Percentiles rank a stretch among this genome's conserved stretches.
Conservation (phyloP, 2,888 invertebrate genomes). For the Serripes groenlandicus region DNA sequence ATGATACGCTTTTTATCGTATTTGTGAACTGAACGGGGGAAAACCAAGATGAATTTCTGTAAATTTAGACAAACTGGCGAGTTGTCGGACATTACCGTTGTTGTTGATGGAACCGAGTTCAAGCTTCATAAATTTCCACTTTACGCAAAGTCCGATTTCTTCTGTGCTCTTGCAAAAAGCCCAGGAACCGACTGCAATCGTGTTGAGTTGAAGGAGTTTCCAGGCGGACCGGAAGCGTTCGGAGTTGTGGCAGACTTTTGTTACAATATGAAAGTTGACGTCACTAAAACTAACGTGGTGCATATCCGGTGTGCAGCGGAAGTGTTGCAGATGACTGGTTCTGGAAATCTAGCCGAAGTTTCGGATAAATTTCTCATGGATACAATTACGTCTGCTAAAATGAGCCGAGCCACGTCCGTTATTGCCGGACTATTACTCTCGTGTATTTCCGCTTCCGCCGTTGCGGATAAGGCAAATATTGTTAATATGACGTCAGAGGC, state of each 20-base stretch:
- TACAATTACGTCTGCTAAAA: constrained; percentile 81
- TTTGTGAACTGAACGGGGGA: background rate
- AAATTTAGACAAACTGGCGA: constrained; percentile 84
- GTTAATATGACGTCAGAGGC: constrained; percentile 79
- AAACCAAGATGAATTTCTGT: constrained; percentile 78
- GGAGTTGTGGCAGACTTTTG: constrained; percentile 85
- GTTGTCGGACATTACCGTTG: constrained; percentile 84
- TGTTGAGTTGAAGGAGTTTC: constrained; percentile 83
- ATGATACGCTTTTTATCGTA: background rate
- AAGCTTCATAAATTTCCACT: constrained; percentile 86
- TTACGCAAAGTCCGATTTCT: constrained; percentile 85
- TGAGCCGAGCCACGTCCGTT: constrained; percentile 75
- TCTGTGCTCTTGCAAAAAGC: constrained; percentile 79
- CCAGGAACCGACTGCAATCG: constrained; percentile 67
- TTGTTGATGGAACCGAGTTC: constrained; percentile 80
- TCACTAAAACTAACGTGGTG: constrained; percentile 82
- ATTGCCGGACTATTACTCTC: constrained; percentile 78
- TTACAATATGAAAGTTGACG: constrained; percentile 83
- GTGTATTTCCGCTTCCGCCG: constrained; percentile 76
- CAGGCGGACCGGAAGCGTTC: constrained; percentile 84
- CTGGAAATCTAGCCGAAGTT: constrained; percentile 80
- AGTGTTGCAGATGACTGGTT: constrained; percentile 82
- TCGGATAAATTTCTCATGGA: constrained; percentile 82
- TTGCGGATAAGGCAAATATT: constrained; percentile 80
- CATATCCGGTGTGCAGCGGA: constrained; percentile 84